Percentiles rank a stretch among this genome's conserved stretches.
Evolutionary conservation across 1,140 invertebrate species (phyloP).

Genomic region (Drusus annulatus): DNA sequence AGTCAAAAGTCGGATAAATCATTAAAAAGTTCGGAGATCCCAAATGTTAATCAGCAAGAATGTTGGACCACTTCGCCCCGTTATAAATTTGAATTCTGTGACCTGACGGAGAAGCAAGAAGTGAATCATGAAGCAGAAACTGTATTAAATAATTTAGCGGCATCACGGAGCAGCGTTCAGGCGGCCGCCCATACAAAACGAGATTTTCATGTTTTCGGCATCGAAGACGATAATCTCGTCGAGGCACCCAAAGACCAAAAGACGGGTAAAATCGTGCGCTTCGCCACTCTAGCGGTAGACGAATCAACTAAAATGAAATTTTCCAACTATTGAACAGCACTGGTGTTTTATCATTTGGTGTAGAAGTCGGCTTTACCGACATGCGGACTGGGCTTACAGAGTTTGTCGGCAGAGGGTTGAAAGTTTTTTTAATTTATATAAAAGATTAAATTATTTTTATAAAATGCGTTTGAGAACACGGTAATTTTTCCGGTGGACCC

Average conservation of each 20-base stretch:
- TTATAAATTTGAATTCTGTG: slow-evolving; percentile 53
- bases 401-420: too few relatives aligned
- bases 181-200: slow-evolving; percentile 24
- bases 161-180: slow-evolving; percentile 22
- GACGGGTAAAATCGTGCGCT: slow-evolving; percentile 52
- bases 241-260: slow-evolving; percentile 35
- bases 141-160: slow-evolving; percentile 37
- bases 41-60: slow-evolving; percentile 41
- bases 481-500: too few relatives aligned
- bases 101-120: slow-evolving; percentile 42
- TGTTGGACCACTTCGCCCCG: slow-evolving; percentile 31
- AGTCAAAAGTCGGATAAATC: slow-evolving; percentile 27
- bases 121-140: slow-evolving; percentile 29
- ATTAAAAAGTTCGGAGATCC: slow-evolving; percentile 9
- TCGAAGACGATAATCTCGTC: slow-evolving; percentile 7
- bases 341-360: too few relatives aligned
- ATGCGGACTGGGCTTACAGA: too few relatives aligned
- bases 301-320: slow-evolving; percentile 19
- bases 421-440: too few relatives aligned
- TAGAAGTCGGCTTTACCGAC: too few relatives aligned
- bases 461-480: too few relatives aligned
- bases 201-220: slow-evolving; percentile 50
- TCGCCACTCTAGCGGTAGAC: slow-evolving; percentile 41
- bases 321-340: not conserved
- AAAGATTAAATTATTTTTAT: too few relatives aligned